These are phyloP conservation scores for Eidolon helvum DNA, from an alignment of 2,113 vertebrate genomes.

Conservation along the genomic window DNA sequence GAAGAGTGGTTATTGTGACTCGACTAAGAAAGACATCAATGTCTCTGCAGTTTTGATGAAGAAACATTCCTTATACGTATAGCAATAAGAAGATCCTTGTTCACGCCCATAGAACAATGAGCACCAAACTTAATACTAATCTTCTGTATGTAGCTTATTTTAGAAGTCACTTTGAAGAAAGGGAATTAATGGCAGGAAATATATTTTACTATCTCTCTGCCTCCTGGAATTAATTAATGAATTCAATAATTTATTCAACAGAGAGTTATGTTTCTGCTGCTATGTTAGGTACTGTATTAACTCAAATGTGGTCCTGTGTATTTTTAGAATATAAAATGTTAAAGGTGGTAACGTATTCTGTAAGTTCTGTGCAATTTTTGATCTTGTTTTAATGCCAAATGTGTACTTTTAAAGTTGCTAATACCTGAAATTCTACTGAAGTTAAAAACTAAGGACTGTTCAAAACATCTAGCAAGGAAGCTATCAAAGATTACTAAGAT, in stretches of 20 bases:
- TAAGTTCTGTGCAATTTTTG: not conserved
- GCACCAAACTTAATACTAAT: not conserved
- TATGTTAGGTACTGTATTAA: not conserved
- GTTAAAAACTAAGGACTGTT: conserved; percentile 50
- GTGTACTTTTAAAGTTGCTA: not conserved
- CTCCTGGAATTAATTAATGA: not conserved
- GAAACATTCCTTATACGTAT: not conserved
- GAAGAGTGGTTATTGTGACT: not conserved
- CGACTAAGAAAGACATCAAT: not conserved
- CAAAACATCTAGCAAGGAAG: not conserved
- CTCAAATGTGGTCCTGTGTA: not conserved
- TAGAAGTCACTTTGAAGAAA: conserved; percentile 27
- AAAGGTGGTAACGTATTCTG: not conserved
- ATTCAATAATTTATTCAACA: not conserved
- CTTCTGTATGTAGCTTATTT: not conserved
- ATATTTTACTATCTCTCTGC: conserved; percentile 11
- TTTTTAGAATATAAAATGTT: conserved; percentile 16
- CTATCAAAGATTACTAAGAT: not conserved
- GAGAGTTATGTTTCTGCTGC: not conserved
- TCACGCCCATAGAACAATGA: not conserved
- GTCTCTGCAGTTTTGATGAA: not conserved
- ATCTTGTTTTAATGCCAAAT: not conserved
- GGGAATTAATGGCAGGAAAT: not conserved
- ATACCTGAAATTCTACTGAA: not conserved
- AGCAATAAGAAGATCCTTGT: not conserved